These are phyloP conservation scores for Ectemnius continuus DNA, from an alignment of 2,888 invertebrate species.

Conservation along the genomic window DNA sequence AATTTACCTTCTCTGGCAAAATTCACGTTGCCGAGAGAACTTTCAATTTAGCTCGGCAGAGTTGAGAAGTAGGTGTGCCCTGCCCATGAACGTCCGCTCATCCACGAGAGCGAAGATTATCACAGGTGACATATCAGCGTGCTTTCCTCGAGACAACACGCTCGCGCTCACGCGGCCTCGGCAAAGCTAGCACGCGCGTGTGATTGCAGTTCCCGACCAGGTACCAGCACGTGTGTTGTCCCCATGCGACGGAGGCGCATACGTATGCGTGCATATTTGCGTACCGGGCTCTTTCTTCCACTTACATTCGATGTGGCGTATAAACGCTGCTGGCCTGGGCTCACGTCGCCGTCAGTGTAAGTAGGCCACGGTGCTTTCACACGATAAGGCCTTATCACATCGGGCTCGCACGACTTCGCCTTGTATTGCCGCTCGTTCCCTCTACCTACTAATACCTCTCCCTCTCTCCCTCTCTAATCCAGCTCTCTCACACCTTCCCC, in stretches of 20 bases:
- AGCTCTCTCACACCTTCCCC: background rate
- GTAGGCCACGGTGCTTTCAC: constrained; percentile 77
- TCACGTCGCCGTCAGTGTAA: constrained; percentile 58
- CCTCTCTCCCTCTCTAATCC: background rate
- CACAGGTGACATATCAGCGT: no score
- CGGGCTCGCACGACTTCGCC: constrained; percentile 59
- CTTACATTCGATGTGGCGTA: constrained; percentile 50
- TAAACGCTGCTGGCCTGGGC: constrained; percentile 31
- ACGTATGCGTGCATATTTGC: constrained; percentile 33
- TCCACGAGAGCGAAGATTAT: no score
- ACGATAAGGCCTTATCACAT: constrained; percentile 76
- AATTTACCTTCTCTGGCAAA: no score
- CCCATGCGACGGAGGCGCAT: constrained; percentile 19
- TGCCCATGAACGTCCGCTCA: no score
- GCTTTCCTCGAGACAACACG: constrained; percentile 14
- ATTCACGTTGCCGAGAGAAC: no score
- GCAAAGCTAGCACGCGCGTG: constrained; percentile 28
- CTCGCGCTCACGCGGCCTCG: constrained; percentile 37
- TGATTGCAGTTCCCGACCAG: constrained; percentile 31
- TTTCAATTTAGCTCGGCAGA: no score
- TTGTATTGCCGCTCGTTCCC: constrained; percentile 37
- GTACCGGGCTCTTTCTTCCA: constrained; percentile 38
- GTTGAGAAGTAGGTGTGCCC: no score
- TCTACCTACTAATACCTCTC: constrained; percentile 6
- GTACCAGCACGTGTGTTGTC: background rate